Base-by-base conservation (phyloP, 2,888 invertebrate species). In the Chrysolina oricalcia region DNA sequence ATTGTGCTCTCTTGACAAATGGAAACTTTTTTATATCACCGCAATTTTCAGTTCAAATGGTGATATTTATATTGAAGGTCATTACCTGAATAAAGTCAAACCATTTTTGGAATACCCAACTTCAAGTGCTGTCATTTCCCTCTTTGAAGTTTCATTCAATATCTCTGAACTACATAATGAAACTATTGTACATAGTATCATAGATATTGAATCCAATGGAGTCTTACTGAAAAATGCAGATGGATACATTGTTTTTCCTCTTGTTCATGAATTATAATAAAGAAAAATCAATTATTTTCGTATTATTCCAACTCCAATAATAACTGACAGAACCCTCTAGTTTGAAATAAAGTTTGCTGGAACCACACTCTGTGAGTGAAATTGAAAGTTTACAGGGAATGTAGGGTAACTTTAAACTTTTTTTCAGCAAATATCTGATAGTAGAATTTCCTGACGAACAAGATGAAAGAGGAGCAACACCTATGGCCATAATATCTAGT, bases 131-230 rank as follows among this genome's bases (percentile, higher is more conserved):
- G 48, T 67, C 43, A 71, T 71, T 43, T 71, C 50, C 40, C 64
- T 71, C 40, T 71, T 64, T 48, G 64, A 71, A 56, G 71, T 71
- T 70, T 70, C 63, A 70, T 62, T 62, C n/a, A 43, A 70, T 56
- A 69, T 48, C 23, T 40, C 69, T 53, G 53, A 48, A 70, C 62
- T 21, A 41, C 15, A 62, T 43, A 35, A 19, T 63, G 46, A 63
- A 11, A 46, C 1, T 17, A 27, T 19, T 35, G 27, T n/a, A 66
- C 35, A 66, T 66, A 5, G 1, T 66, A 35, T 66, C 11, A n/a
- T 23, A 35, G 64, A 65, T 23, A 65, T 65, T 10, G n/a, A 65
- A 65, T 19, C 19, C 11, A 65, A 65, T 6, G 66, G 48, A 35
- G 11, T 66, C 23, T 35, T 48, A 35, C 35, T 48, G 48, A 66